These are phyloP conservation scores for Gonatopus flavifemur DNA, from an alignment of 1,140 invertebrate species.

Conservation along the genomic window DNA sequence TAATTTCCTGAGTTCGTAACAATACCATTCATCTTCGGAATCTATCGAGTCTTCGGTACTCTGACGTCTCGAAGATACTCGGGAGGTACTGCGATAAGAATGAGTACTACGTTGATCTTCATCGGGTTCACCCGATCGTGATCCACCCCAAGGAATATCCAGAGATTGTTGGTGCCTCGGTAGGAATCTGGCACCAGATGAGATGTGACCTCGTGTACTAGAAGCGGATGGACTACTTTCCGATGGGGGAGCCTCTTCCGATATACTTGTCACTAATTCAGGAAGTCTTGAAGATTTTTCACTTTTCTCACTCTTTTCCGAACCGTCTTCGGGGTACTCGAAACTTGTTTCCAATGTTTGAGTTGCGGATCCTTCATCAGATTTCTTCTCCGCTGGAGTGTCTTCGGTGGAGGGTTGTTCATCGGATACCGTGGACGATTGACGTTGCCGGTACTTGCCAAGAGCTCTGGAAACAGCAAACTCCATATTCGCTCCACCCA, in stretches of 20 bases:
- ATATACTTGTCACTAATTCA: conserved; percentile 52
- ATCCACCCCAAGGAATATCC: conserved; percentile 70
- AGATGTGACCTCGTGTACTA: conserved; percentile 59
- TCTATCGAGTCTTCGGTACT: conserved; percentile 92
- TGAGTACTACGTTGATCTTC: conserved; percentile 84
- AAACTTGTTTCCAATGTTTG: conserved; percentile 40
- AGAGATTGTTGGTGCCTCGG: conserved; percentile 76
- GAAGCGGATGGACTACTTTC: conserved; percentile 69
- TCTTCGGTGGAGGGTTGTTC: conserved; percentile 63
- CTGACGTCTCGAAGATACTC: conserved; percentile 84
- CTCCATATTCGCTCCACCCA: conserved; percentile 71
- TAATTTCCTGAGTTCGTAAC: conserved; percentile 82
- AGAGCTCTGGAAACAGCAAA: conserved; percentile 82
- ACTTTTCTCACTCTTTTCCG: conserved; percentile 46
- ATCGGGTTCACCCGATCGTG: conserved; percentile 68
- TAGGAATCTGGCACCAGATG: conserved; percentile 59
- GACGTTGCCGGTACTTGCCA: conserved; percentile 78
- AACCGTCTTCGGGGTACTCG: conserved; percentile 43
- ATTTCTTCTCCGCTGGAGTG: conserved; percentile 52
- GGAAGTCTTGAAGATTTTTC: conserved; percentile 47
- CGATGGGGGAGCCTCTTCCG: conserved; percentile 54
- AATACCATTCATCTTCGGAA: conserved; percentile 92
- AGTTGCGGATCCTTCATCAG: conserved; percentile 31
- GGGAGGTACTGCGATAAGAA: conserved; percentile 80
- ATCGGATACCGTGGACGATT: conserved; percentile 69